Percentiles rank a stretch among this genome's conserved stretches.
Conservation (phyloP, 1,140 invertebrate species). For the Gonioctena quinquepunctata region DNA sequence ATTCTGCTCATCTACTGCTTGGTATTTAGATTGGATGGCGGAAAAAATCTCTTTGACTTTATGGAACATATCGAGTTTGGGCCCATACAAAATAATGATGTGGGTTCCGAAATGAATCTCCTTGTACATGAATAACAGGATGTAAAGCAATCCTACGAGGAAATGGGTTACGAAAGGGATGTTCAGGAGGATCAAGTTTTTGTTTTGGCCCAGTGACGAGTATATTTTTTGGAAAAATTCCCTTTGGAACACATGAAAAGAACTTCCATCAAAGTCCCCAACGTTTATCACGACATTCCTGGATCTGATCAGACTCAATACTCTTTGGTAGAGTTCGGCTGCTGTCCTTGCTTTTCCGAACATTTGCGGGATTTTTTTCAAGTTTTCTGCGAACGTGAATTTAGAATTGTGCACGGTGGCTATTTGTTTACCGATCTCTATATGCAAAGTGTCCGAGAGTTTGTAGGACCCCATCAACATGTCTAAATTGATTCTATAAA, state of each 20-base stretch:
- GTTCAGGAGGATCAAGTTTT: conserved; percentile 40
- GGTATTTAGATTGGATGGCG: background rate
- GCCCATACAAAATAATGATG: conserved; percentile 29
- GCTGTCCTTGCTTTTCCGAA: conserved; percentile 8
- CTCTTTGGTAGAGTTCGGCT: conserved; percentile 26
- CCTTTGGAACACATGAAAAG: conserved; percentile 34
- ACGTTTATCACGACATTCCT: conserved; percentile 29
- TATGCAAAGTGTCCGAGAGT: conserved; percentile 16
- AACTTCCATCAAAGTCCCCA: conserved; percentile 24
- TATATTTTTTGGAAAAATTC: conserved; percentile 29
- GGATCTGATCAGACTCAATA: conserved; percentile 18
- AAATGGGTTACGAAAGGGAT: conserved; percentile 47
- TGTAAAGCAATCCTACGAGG: conserved; percentile 39
- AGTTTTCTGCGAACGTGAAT: conserved; percentile 25
- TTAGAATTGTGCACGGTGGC: conserved; percentile 27
- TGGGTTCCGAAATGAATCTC: conserved; percentile 29
- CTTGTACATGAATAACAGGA: conserved; percentile 34
- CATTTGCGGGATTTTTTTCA: conserved; percentile 18
- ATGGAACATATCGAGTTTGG: background rate
- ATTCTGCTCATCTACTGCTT: background rate
- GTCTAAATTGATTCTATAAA: conserved; percentile 5
- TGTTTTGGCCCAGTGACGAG: conserved; percentile 13
- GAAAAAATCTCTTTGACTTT: conserved; percentile 14
- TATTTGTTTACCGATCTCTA: conserved; percentile 29
- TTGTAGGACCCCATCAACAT: conserved; percentile 14